These are phyloP conservation scores for Drosophila dives DNA, from an alignment of 2,888 invertebrate species.

Conservation along the genomic window DNA sequence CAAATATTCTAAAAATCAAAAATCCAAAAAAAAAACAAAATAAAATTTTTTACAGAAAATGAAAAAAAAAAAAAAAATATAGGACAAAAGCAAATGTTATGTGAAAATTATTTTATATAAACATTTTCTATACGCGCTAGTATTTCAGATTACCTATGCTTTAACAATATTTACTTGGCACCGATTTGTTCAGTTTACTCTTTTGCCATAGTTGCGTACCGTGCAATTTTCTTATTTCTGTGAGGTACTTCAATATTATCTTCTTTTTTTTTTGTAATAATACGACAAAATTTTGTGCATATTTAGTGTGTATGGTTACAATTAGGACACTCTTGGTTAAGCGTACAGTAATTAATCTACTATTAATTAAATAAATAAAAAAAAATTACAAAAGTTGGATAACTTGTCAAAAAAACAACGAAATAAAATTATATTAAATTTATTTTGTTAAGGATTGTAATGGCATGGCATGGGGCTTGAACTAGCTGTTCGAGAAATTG, in stretches of 20 bases:
- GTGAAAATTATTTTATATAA: constrained; percentile 73
- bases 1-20: constrained; percentile 20
- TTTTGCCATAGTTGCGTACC: constrained; percentile 27
- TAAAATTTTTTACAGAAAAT: constrained; percentile 53
- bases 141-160: constrained; percentile 68
- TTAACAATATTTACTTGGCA: constrained; percentile 50
- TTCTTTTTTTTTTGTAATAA: constrained; percentile 36
- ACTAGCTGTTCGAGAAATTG: not conserved
- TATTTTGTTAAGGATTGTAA: not conserved
- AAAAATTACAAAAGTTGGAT: constrained; percentile 41
- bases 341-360: constrained; percentile 78
- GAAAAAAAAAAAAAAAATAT: constrained; percentile 21
- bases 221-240: constrained; percentile 34
- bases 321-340: constrained; percentile 77
- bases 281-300: constrained; percentile 72
- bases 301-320: constrained; percentile 78
- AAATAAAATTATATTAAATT: not conserved
- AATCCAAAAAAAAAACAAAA: constrained; percentile 49
- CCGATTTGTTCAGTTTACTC: constrained; percentile 31
- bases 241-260: constrained; percentile 26
- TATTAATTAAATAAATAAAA: constrained; percentile 75
- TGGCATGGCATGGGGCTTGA: constrained; percentile 2
- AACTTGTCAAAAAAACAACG: constrained; percentile 26
- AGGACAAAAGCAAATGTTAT: constrained; percentile 68
- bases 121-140: constrained; percentile 72